Base-by-base conservation (phyloP, 2,888 invertebrate genomes). In the Horisme vitalbata region DNA sequence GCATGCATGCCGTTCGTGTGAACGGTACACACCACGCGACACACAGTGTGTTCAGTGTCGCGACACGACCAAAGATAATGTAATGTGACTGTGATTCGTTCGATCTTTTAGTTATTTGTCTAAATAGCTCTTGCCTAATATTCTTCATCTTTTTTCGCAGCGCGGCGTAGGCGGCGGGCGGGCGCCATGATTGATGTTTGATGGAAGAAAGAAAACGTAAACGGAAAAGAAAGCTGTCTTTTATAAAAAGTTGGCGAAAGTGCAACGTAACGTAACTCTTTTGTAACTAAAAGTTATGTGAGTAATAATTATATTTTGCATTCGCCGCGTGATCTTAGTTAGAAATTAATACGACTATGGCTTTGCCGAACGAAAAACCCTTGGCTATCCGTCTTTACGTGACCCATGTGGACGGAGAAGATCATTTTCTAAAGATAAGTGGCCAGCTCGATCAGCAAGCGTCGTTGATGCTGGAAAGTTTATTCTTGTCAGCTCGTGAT, bases 351-450 rank as follows among this genome's bases (percentile, higher is more conserved):
- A 18, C 23, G 52, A 73, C 54, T 55, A 86, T 88, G 87, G 78
- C 85, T 70, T 51, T 78, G 61, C 67, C 75, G 56, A 57, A 64
- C 49, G 87, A 88, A 68, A 58, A 58, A 52, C 61, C 75, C 56
- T 75, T 82, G 65, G 60, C 75, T 66, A 85, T 87, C 78, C 76
- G 75, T 28, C 78, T 92, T 33, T 90, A 84, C 58, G 91, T 94
- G 64, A 94, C 94, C 52, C 91, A 92, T 80, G 91, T 95, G 53
- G 94, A 94, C 65, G 91, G 91, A 36, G 93, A 93, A 50, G 93
- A 93, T 18, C 91, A 92, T 45, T 93, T 93, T 68, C 78, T 95
- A 48, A 93, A 92, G 83, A 86, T 95, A 68, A 94, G 93, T 87
- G 95, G 94, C 15, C 95, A 95, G 76, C 80, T 90, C 0, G 92